phyloP scores from a whole-genome alignment of 1,140 invertebrate species.

The Sitobion miscanthi region DNA sequence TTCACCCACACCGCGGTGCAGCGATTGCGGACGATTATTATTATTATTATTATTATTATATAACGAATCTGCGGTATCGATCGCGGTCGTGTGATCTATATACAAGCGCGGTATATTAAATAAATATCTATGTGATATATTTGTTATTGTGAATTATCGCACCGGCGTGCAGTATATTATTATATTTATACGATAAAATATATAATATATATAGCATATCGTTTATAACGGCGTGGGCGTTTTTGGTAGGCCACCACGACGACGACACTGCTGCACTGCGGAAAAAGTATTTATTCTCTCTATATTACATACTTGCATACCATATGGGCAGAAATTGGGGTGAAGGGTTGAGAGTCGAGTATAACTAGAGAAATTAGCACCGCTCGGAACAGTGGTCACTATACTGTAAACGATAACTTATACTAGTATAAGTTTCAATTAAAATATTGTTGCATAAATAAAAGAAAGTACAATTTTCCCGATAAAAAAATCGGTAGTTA shows the following conservation, averaged over 20 bases:
- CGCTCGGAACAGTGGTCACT: too few species aligned
- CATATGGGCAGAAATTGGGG: not conserved
- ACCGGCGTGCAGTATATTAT: not conserved
- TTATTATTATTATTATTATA: not conserved
- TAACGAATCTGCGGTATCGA: not conserved
- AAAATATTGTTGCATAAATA: too few species aligned
- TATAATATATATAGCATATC: not conserved
- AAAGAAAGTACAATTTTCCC: too few species aligned
- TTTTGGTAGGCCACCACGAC: not conserved
- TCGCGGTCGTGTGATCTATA: not conserved
- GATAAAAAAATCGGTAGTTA: not conserved
- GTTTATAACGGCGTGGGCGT: constrained; percentile 7
- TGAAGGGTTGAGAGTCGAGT: too few species aligned
- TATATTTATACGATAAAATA: not conserved
- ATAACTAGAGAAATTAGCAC: too few species aligned
- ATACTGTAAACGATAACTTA: too few species aligned
- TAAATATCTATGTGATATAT: not conserved
- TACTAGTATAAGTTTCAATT: too few species aligned
- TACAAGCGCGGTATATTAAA: not conserved
- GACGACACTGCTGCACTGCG: not conserved
- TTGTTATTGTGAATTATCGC: not conserved
- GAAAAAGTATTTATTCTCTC: not conserved
- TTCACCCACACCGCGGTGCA: not conserved
- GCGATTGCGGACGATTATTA: not conserved
- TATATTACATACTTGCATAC: not conserved